Conservation (phyloP, 2,113 vertebrate species). For the Daubentonia madagascariensis region DNA sequence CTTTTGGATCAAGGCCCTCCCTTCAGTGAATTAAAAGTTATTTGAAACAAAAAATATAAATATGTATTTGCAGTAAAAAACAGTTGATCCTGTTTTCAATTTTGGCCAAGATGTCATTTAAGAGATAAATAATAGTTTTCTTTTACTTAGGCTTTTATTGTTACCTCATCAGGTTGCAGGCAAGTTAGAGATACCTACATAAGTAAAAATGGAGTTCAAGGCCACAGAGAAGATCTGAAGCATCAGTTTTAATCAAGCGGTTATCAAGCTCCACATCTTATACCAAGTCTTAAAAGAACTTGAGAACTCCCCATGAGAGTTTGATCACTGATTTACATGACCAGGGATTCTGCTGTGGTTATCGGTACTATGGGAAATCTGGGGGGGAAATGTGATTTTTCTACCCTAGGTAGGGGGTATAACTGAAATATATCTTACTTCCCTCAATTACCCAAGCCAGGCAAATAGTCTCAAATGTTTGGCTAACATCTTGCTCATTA, state of each 20-base stretch:
- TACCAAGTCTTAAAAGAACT: neutral
- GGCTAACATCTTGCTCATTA: constrained; percentile 28
- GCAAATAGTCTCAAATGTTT: neutral
- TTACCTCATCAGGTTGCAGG: neutral
- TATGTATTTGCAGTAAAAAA: neutral
- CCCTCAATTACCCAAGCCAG: neutral
- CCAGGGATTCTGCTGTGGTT: neutral
- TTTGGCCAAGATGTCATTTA: neutral
- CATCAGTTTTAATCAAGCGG: neutral
- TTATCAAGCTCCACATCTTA: neutral
- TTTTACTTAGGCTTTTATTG: neutral
- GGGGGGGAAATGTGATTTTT: neutral
- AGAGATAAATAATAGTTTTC: neutral
- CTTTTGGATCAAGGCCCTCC: neutral
- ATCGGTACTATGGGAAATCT: neutral
- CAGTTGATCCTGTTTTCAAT: neutral
- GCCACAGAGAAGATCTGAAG: neutral
- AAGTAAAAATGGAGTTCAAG: neutral
- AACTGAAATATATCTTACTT: neutral
- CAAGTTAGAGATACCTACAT: neutral
- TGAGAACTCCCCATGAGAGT: neutral
- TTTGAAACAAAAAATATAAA: neutral
- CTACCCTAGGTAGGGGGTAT: neutral
- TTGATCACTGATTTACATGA: neutral
- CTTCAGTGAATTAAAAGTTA: neutral